These are phyloP conservation scores for Hololepta plana DNA, from an alignment of 2,888 invertebrate genomes.

Conservation along the genomic window DNA sequence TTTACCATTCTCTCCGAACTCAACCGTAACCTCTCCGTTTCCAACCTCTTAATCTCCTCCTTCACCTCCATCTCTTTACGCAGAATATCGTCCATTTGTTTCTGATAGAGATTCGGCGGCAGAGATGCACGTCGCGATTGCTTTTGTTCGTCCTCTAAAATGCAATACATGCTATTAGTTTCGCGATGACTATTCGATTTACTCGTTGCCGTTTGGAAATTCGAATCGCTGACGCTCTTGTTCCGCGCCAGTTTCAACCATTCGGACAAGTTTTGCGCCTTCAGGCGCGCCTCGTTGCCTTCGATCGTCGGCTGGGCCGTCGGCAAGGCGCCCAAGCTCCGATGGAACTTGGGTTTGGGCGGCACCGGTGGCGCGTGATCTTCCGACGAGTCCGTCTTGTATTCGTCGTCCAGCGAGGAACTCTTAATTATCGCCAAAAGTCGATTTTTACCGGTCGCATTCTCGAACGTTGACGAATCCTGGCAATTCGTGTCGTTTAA, in stretches of 20 bases:
- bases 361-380: too few species aligned
- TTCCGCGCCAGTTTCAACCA: conserved; percentile 31
- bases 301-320: too few species aligned
- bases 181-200: too few species aligned
- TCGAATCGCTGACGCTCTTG: conserved; percentile 17
- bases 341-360: too few species aligned
- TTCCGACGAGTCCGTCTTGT: too few species aligned
- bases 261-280: conserved; percentile 27
- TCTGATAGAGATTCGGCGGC: conserved; percentile 43
- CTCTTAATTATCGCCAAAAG: conserved; percentile 1
- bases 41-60: conserved; percentile 42
- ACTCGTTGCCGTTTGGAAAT: conserved; percentile 12
- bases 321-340: too few species aligned
- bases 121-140: conserved; percentile 33
- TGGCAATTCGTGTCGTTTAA: too few species aligned
- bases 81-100: conserved; percentile 44
- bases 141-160: conserved; percentile 8
- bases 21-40: conserved; percentile 32
- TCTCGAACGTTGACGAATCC: too few species aligned
- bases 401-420: conserved; percentile 4
- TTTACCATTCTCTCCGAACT: conserved; percentile 13
- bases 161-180: conserved; percentile 14
- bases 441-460: conserved; percentile 1
- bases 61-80: conserved; percentile 50
- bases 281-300: conserved; percentile 20